A percentile compares a stretch with the other conserved stretches of the same genome.
These are phyloP conservation scores for Drosophila affinis DNA, from an alignment of 2,888 invertebrate genomes.

Conservation along the genomic window DNA sequence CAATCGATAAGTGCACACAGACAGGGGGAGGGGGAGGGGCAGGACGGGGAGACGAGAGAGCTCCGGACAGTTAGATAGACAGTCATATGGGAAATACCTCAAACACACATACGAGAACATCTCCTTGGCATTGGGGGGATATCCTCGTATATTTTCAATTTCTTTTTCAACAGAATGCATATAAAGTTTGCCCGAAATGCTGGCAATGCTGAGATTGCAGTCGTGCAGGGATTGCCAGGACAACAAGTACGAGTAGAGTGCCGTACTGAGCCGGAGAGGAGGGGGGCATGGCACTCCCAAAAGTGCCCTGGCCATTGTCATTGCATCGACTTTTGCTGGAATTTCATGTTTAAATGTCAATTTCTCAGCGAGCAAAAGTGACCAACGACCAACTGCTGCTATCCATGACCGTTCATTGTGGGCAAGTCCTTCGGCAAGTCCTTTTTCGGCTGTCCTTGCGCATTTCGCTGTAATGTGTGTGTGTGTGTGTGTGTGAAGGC, in stretches of 20 bases:
- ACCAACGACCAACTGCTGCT: constrained; percentile 54
- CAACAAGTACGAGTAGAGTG: constrained; percentile 19
- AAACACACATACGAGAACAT: constrained; percentile 27
- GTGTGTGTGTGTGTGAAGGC: constrained; percentile 40
- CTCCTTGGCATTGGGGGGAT: constrained; percentile 11
- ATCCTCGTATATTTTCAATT: constrained; percentile 65
- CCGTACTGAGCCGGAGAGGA: neutral
- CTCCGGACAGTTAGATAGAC: constrained; percentile 51
- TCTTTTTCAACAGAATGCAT: constrained; percentile 68
- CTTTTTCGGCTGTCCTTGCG: constrained; percentile 37
- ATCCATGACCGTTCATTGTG: constrained; percentile 38
- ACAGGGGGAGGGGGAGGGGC: constrained; percentile 36
- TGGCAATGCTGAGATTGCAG: constrained; percentile 74
- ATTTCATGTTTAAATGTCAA: constrained; percentile 78
- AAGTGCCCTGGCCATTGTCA: constrained; percentile 67
- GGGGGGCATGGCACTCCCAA: constrained; percentile 37
- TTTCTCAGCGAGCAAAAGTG: constrained; percentile 75
- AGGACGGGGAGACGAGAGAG: constrained; percentile 18
- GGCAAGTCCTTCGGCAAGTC: constrained; percentile 2
- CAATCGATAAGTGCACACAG: constrained; percentile 74
- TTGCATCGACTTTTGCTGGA: constrained; percentile 61
- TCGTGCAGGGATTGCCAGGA: constrained; percentile 59
- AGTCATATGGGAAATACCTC: constrained; percentile 68
- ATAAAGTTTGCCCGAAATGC: constrained; percentile 67
- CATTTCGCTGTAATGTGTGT: constrained; percentile 39